A percentile compares a stretch with the other conserved stretches of the same genome.
phyloP scores from a whole-genome alignment of 2,113 vertebrate genomes.

The Hyla sarda region DNA sequence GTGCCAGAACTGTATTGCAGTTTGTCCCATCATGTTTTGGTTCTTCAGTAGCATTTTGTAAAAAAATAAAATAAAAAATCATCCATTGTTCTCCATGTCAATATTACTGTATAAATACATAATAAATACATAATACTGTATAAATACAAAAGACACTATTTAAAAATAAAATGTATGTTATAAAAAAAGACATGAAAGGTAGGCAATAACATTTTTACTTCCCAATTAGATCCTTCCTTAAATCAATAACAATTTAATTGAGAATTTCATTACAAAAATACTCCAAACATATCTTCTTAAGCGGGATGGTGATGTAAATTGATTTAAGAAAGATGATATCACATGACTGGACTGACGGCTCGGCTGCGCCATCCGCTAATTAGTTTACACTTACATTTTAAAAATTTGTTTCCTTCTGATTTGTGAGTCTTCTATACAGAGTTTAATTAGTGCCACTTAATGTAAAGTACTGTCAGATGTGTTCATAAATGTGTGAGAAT shows the following conservation, averaged over 20 bases:
- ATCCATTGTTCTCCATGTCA: too few relatives aligned
- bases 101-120: too few relatives aligned
- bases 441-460: slow-evolving; percentile 60
- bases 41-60: too few relatives aligned
- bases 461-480: slow-evolving; percentile 56
- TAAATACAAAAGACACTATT: too few relatives aligned
- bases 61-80: too few relatives aligned
- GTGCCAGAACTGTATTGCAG: too few relatives aligned
- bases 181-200: too few relatives aligned
- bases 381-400: slow-evolving; percentile 56
- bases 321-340: slow-evolving; percentile 43
- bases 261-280: neutral
- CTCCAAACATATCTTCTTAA: slow-evolving; percentile 24
- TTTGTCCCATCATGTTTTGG: too few relatives aligned
- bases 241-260: neutral
- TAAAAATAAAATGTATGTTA: too few relatives aligned
- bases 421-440: slow-evolving; percentile 52
- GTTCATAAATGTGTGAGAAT: slow-evolving; percentile 57
- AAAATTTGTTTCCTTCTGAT: slow-evolving; percentile 53
- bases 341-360: slow-evolving; percentile 20
- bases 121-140: too few relatives aligned
- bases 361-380: slow-evolving; percentile 45
- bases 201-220: neutral
- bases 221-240: neutral
- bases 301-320: slow-evolving; percentile 22